Base-by-base conservation (phyloP, 1,140 invertebrate species). In the Notospermus geniculatus region DNA sequence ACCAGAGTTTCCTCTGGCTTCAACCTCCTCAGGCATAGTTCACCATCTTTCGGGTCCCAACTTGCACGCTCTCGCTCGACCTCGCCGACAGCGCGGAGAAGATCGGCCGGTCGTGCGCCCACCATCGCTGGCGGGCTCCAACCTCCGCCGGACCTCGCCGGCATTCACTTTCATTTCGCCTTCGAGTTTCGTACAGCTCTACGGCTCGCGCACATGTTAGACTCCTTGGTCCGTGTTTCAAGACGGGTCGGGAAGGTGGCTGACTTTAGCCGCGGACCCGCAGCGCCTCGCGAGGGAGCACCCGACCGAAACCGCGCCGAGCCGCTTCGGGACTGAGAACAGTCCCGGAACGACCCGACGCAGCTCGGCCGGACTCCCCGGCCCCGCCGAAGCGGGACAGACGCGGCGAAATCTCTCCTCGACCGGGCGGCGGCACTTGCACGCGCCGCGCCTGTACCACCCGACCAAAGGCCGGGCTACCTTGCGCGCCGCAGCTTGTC, bases 221-320 rank as follows among this genome's bases (percentile, higher is more conserved):
- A 91, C 89, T 91, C 89, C 89, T 91, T 91, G 89, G 89, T 91
- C 90, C 89, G 89, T 91, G 89, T 91, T 92, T 91, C 89, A 91
- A 92, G 91, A 92, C 89, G 89, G 89, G 89, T 88, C 87, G 71
- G 72, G 74, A 71, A 69, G 74, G 68, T 63, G 39, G 58, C 71
- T 71, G 83, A 36, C 32, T 15, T 7, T 36, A 15, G 32, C 15
- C 32, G 32, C 32, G 32, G 32, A 36, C 32, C 32, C n/a, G n/a
- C n/a, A n/a, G n/a, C n/a, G n/a, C n/a, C n/a, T n/a, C n/a, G n/a
- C n/a, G n/a, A n/a, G n/a, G n/a, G n/a, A n/a, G n/a, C n/a, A n/a
- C n/a, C n/a, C n/a, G n/a, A n/a, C n/a, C n/a, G n/a, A n/a, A n/a
- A n/a, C n/a, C n/a, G n/a, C n/a, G n/a, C n/a, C n/a, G n/a, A n/a